Evolutionary conservation across 2,113 vertebrate genomes (phyloP).

Genomic region (Dipodomys ordii): DNA sequence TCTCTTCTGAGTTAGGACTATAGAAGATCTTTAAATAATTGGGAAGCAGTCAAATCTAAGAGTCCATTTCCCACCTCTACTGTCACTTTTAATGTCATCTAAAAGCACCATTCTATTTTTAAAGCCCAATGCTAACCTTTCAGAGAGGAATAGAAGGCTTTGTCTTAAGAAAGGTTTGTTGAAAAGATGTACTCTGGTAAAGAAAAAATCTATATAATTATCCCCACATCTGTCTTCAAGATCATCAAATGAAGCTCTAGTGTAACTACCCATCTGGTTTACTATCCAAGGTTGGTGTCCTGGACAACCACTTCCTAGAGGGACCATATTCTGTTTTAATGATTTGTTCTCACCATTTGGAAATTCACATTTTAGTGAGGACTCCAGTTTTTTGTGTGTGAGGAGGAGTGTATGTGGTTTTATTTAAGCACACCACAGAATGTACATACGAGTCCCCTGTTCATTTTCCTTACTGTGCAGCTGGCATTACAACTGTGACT

Average conservation of each 20-base stretch:
- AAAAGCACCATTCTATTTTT: slow-evolving; percentile 8
- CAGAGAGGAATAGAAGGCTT: background rate
- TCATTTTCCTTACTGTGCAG: background rate
- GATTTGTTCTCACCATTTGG: background rate
- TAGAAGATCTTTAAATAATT: background rate
- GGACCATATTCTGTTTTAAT: background rate
- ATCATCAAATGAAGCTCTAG: background rate
- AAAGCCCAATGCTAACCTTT: background rate
- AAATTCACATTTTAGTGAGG: background rate
- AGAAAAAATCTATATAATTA: background rate
- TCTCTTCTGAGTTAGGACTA: background rate
- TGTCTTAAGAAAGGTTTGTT: background rate
- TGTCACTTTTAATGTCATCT: background rate
- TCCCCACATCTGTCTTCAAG: background rate
- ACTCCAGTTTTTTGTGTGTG: background rate
- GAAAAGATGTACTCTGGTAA: background rate
- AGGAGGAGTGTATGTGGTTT: background rate
- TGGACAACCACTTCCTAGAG: no score
- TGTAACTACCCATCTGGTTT: background rate
- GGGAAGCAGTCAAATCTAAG: background rate
- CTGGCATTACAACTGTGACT: background rate
- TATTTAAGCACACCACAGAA: background rate
- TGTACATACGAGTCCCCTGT: background rate
- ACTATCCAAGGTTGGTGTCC: background rate
- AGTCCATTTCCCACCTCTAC: background rate